Percentiles rank a stretch among this genome's conserved stretches.
These are phyloP conservation scores for Cyclophora albipunctata DNA, from an alignment of 2,888 invertebrate species.

Conservation along the genomic window DNA sequence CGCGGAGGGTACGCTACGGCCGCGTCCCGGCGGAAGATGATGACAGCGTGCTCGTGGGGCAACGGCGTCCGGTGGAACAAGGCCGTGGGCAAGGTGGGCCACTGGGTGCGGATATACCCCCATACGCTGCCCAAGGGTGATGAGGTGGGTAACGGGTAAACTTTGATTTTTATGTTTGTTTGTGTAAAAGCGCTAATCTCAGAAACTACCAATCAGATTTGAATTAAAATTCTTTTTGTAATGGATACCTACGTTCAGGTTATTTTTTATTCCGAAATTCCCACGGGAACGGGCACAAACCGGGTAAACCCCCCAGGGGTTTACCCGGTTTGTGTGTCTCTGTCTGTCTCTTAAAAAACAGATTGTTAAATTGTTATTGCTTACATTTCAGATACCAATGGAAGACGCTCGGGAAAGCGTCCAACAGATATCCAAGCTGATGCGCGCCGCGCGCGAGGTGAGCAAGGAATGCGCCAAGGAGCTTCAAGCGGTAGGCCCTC, in stretches of 20 bases:
- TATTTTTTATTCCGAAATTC: too few relatives aligned
- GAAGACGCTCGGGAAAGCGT: conserved; percentile 66
- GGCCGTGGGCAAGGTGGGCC: conserved; percentile 79
- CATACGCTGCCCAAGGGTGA: conserved; percentile 51
- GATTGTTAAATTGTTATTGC: too few relatives aligned
- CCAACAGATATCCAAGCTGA: conserved; percentile 56
- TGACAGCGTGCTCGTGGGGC: conserved; percentile 76
- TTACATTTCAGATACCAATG: conserved; percentile 37
- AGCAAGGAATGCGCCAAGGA: conserved; percentile 49
- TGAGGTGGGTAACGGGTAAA: conserved; percentile 35
- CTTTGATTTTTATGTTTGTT: too few relatives aligned
- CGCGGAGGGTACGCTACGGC: conserved; percentile 62
- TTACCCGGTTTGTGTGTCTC: too few relatives aligned
- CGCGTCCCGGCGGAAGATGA: conserved; percentile 54
- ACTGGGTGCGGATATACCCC: conserved; percentile 87
- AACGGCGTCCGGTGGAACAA: conserved; percentile 82
- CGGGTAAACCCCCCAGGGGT: too few relatives aligned
- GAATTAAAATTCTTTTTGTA: background rate
- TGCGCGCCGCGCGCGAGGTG: conserved; percentile 60
- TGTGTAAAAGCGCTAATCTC: too few relatives aligned
- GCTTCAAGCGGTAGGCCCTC: conserved; percentile 35
- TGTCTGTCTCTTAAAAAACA: background rate
- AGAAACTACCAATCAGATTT: too few relatives aligned
- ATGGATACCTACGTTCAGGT: background rate
- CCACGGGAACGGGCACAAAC: too few relatives aligned